These are phyloP conservation scores for Nowickia ferox DNA, from an alignment of 2,888 invertebrate genomes.

Conservation along the genomic window DNA sequence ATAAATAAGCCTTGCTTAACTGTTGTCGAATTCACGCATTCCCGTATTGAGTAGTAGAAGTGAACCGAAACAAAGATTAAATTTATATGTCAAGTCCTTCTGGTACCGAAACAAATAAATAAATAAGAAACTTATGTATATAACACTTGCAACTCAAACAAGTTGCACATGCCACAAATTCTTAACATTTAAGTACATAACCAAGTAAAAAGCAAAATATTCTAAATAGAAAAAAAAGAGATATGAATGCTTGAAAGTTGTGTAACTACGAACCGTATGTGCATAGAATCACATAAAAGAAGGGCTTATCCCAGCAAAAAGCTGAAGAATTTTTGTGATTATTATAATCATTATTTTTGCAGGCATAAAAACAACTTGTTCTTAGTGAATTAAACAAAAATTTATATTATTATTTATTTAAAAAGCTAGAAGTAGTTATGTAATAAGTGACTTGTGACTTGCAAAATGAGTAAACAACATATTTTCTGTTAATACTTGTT, in stretches of 20 bases:
- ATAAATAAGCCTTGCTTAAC: too few species aligned
- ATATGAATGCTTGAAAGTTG: constrained; percentile 54
- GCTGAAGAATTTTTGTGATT: too few species aligned
- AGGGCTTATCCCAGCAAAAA: background rate
- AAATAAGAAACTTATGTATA: constrained; percentile 48
- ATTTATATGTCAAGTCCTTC: background rate
- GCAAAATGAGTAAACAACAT: too few species aligned
- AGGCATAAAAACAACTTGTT: too few species aligned
- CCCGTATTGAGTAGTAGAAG: background rate
- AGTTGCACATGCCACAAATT: constrained; percentile 72
- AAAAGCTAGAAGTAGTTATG: too few species aligned
- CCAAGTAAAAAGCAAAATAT: constrained; percentile 47
- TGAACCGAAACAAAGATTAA: background rate
- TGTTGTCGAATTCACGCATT: too few species aligned
- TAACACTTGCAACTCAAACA: constrained; percentile 70
- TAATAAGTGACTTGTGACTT: too few species aligned
- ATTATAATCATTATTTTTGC: too few species aligned
- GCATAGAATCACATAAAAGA: constrained; percentile 27
- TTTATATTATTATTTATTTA: too few species aligned
- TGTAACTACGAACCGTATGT: constrained; percentile 1
- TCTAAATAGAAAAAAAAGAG: constrained; percentile 68
- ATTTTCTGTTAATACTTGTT: too few species aligned
- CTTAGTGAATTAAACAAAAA: too few species aligned
- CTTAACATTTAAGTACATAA: constrained; percentile 56
- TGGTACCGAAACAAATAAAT: background rate